These are phyloP conservation scores for Caenorhabditis afra DNA, from an alignment of 2,888 invertebrate genomes.

Conservation along the genomic window DNA sequence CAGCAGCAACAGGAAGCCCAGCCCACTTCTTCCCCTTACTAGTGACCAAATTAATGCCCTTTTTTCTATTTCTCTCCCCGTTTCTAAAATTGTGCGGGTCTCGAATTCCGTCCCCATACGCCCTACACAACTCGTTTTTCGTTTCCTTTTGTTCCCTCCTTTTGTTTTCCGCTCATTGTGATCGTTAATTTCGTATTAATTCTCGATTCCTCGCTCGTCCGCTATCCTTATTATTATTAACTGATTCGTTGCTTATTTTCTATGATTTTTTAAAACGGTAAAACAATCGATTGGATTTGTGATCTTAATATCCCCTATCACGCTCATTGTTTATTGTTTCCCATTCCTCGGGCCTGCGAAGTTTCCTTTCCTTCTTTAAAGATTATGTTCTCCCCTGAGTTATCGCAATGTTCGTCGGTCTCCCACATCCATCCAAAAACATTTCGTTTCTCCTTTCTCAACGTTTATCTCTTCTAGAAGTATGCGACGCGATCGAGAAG, in stretches of 20 bases:
- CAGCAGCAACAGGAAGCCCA: neutral
- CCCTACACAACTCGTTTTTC: neutral
- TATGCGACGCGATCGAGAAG: no score
- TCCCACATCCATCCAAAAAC: conserved; percentile 2
- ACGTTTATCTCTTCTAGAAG: no score
- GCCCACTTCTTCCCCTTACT: neutral
- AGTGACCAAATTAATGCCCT: no score
- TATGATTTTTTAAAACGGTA: neutral
- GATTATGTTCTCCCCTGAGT: no score
- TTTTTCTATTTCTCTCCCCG: neutral
- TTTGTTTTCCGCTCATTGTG: conserved; percentile 16
- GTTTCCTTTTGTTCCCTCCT: conserved; percentile 12
- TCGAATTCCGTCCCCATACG: no score
- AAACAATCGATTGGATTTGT: conserved; percentile 7
- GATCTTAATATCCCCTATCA: conserved; percentile 6
- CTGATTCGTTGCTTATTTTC: conserved; percentile 5
- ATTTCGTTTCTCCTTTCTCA: neutral
- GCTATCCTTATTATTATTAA: neutral
- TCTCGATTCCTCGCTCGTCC: neutral
- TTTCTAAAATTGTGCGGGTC: no score
- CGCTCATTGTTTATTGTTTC: neutral
- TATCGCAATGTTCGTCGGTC: conserved; percentile 25
- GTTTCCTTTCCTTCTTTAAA: neutral
- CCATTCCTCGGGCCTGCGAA: neutral
- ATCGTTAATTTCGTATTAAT: conserved; percentile 8